A percentile compares a stretch with the other conserved stretches of the same genome.
Conservation (phyloP, 2,797 vertebrate genomes). For the Enteromius trimaculatus region DNA sequence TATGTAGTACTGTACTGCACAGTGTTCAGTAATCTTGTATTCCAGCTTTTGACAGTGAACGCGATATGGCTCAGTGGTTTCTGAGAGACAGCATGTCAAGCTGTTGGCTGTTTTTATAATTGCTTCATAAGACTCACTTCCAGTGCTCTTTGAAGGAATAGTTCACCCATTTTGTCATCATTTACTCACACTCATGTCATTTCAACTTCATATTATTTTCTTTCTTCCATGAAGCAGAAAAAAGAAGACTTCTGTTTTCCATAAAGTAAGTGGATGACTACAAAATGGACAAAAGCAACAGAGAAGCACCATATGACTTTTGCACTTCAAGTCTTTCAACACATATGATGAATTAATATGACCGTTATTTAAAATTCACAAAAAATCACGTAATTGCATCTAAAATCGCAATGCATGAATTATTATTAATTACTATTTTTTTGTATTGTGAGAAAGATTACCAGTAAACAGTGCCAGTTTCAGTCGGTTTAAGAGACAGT, state of each 20-base stretch:
- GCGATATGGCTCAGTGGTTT: constrained; percentile 5
- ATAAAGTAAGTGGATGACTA: not conserved
- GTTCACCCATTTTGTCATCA: constrained; percentile 20
- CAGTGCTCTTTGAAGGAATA: not conserved
- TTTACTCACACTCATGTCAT: constrained; percentile 6
- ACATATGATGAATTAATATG: not conserved
- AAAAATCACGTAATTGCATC: not conserved
- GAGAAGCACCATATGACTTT: not conserved
- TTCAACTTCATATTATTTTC: not conserved
- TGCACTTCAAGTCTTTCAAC: not conserved
- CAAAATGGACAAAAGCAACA: not conserved
- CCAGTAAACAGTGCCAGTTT: not conserved
- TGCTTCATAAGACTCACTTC: constrained; percentile 15
- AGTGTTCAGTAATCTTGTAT: not conserved
- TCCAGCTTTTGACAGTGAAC: not conserved
- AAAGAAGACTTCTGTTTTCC: not conserved
- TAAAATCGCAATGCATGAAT: not conserved
- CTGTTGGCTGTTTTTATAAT: constrained; percentile 35
- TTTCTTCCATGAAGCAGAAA: not conserved
- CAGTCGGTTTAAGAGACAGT: not conserved
- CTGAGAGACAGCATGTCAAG: constrained; percentile 26
- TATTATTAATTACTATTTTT: not conserved
- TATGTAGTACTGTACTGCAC: not conserved
- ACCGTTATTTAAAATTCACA: not conserved
- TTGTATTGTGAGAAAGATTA: not conserved